Evolutionary conservation across 2,113 vertebrate genomes (phyloP).

Genomic region (Ammospiza caudacuta): DNA sequence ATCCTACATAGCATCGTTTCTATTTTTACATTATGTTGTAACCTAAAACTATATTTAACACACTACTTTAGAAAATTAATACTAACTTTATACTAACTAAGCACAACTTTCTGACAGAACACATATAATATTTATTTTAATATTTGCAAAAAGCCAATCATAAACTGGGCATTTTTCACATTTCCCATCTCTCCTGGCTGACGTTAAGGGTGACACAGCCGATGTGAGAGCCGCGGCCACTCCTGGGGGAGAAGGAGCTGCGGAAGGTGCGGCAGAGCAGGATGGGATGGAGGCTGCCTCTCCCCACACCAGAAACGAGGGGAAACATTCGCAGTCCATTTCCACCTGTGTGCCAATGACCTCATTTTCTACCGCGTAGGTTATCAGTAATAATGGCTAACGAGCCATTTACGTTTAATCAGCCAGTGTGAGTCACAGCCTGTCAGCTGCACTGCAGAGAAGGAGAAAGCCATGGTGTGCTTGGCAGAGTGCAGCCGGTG

Average conservation of each 20-base stretch:
- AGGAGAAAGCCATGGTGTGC: background rate
- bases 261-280: background rate
- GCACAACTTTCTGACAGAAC: no score
- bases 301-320: accelerated
- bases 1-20: no score
- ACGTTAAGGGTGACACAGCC: background rate
- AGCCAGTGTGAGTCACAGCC: background rate
- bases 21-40: no score
- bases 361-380: background rate
- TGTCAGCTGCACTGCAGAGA: background rate
- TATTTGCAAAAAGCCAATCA: no score
- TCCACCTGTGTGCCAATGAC: background rate
- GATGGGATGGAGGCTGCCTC: background rate
- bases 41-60: no score
- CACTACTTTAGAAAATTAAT: no score
- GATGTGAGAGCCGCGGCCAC: background rate
- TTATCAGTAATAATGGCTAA: background rate
- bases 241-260: background rate
- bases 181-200: background rate
- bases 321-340: background rate
- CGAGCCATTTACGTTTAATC: background rate
- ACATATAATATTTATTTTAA: no score
- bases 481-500: background rate
- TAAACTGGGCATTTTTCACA: no score
- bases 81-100: no score